Base-by-base conservation (phyloP, 2,888 invertebrate species). In the Lithophane ornitopus region DNA sequence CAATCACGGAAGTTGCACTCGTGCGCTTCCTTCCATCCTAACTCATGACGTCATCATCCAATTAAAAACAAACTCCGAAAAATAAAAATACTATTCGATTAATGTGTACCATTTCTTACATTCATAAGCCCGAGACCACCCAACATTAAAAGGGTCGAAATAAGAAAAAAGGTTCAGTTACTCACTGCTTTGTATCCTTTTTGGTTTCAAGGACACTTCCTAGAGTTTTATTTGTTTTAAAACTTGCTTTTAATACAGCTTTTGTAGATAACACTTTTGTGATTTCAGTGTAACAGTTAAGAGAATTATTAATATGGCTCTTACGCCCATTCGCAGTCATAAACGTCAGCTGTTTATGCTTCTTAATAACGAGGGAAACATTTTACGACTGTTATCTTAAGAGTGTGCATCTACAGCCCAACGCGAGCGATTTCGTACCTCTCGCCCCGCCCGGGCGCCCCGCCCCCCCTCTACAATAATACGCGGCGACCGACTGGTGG, bases 61-160 rank as follows among this genome's bases (percentile, higher is more conserved):
- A 74, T 68, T 61, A 52, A 75, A 70, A 78, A 73, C 14, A 68
- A 62, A 39, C 41, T 67, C 61, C 26, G 6, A 73, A 76, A 75
- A 71, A 73, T 49, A 61, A 76, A 71, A 67, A 86, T 67, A 75
- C 54, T 66, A 56, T 41, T 54, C 66, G 69, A 86, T 80, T 80
- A 78, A 78, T 71, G 65, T 76, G 69, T 76, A 79, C 65, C 67
- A 85, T 79, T 78, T 68, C 76, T 80, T 81, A 79, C 83, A 85
- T 76, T 87, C 79, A 83, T 81, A 80, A 87, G 52, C 67, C 22
- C 9, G 65, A 77, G 92, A 92, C 92, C 92, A 92, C 92, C 92
- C 92, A 90, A 82, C 76, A 76, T 82, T 83, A 67, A 81, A 85
- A 88, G 78, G 88, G 81, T 76, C 80, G 54, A 84, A 86, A 89